Conservation (phyloP, 2,797 vertebrate genomes). For the Gymnopithys bicolor region DNA sequence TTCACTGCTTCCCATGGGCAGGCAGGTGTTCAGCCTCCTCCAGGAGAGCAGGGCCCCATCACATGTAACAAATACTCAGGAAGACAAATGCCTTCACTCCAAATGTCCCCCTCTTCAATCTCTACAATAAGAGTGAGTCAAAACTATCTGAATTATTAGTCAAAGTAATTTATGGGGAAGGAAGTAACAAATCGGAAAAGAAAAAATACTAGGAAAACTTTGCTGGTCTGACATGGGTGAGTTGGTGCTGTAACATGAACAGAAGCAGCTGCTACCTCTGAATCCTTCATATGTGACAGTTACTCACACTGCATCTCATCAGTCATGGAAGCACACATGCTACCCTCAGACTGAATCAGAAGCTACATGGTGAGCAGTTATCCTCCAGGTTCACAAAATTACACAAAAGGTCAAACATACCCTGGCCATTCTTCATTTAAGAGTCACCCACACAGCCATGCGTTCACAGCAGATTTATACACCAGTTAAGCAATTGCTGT, state of each 20-base stretch:
- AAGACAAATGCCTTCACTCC: neutral
- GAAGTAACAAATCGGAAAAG: neutral
- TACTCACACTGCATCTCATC: neutral
- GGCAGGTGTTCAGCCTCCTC: neutral
- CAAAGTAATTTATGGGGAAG: slow-evolving; percentile 5
- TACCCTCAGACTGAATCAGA: neutral
- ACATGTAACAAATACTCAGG: rapidly evolving
- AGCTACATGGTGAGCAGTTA: neutral
- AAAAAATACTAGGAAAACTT: neutral
- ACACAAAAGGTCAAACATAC: neutral
- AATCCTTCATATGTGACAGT: neutral
- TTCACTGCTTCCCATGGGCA: neutral
- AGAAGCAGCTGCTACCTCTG: neutral
- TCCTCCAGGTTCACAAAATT: neutral
- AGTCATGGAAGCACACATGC: neutral
- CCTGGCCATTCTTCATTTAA: neutral
- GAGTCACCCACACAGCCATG: neutral
- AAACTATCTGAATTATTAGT: slow-evolving; percentile 14
- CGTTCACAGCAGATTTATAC: neutral
- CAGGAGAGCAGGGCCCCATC: neutral
- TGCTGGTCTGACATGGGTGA: neutral
- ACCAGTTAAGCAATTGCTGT: neutral
- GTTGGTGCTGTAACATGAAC: neutral
- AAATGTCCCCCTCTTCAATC: neutral
- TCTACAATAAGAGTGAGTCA: neutral